phyloP scores from a whole-genome alignment of 2,797 vertebrate genomes.

The Notamacropus eugenii region DNA sequence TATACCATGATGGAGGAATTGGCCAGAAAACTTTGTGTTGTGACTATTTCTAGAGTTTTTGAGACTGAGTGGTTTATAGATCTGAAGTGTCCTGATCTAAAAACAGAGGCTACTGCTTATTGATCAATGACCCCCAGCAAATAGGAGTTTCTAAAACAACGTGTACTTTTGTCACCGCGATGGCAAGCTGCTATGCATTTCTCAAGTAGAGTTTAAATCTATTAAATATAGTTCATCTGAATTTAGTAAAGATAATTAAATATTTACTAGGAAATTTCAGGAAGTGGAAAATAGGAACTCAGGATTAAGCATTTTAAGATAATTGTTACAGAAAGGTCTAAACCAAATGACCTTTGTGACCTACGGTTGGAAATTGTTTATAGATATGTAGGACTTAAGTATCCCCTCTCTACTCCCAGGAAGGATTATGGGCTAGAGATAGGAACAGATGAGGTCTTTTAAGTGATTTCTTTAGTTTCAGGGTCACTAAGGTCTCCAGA shows the following conservation, averaged over 20 bases:
- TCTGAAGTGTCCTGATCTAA: slow-evolving; percentile 6
- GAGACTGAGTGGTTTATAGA: neutral
- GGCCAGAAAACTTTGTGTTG: neutral
- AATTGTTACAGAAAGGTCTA: neutral
- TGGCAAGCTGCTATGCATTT: slow-evolving; percentile 17
- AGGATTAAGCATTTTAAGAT: neutral
- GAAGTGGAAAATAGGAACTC: slow-evolving; percentile 41
- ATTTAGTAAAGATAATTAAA: slow-evolving; percentile 41
- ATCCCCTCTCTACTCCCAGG: neutral
- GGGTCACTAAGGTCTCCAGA: neutral
- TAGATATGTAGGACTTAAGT: slow-evolving; percentile 18
- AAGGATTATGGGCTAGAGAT: slow-evolving; percentile 9
- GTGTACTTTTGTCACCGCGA: slow-evolving; percentile 16
- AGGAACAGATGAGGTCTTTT: slow-evolving; percentile 5
- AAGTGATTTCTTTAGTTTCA: slow-evolving; percentile 45
- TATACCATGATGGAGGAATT: neutral
- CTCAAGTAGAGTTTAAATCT: slow-evolving; percentile 54
- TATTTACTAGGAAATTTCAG: slow-evolving; percentile 47
- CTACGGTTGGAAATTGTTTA: slow-evolving; percentile 1
- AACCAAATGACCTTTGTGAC: slow-evolving; percentile 36
- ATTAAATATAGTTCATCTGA: slow-evolving; percentile 42
- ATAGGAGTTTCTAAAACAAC: slow-evolving; percentile 34
- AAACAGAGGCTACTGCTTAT: neutral
- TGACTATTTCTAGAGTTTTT: slow-evolving; percentile 7
- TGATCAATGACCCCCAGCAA: slow-evolving; percentile 22